Base-by-base conservation (phyloP, 2,797 vertebrate species). In the Chromobotia macracanthus region DNA sequence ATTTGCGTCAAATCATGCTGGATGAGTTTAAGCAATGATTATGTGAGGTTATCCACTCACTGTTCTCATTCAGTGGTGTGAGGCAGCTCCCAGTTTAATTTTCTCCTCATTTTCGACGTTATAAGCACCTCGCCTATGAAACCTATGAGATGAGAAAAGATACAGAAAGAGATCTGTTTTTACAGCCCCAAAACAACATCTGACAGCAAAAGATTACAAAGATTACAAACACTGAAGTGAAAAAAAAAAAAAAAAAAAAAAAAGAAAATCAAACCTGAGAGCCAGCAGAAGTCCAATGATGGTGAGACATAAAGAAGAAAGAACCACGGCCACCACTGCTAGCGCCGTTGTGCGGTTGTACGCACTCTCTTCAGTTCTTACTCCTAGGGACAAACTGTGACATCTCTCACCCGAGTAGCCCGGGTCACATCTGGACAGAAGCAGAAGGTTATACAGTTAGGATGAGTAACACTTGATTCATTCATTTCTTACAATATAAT, bases 81-180 rank as follows among this genome's bases (percentile, higher is more conserved):
- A 92, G 55, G 94, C 92, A 89, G 94, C 90, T 87, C 96, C 96
- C 88, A 98, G 88, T 89, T 99, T 99, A 85, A 97, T 93, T 91
- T 98, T 99, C 91, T 98, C 97, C 91, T 98, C 97, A 63, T 91
- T 98, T 91, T 98, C 96, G 82, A 99, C 95, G 67, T 98, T 93
- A 80, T 99, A 98, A 58, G 94, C 96, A 82, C 96, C 97, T 87
- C 96, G 93, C 88, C 95, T 98, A 86, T 99, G 95, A 93, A 96
- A 99, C 92, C 98, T 99, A 90, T 1, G 19, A 48, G 16, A 18
- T 70, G 80, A 25, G 68, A 81, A 50, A 3, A 18, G 84, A 9
- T 61, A 75, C 23, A 53, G 46, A 53, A 58, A 31, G 5, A 12
- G 8, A 31, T 12, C 5, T 53, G 1, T 53, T 11, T n/a, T 12